Evolutionary conservation across 2,113 vertebrate species (phyloP).

Genomic region (Carassius carassius): DNA sequence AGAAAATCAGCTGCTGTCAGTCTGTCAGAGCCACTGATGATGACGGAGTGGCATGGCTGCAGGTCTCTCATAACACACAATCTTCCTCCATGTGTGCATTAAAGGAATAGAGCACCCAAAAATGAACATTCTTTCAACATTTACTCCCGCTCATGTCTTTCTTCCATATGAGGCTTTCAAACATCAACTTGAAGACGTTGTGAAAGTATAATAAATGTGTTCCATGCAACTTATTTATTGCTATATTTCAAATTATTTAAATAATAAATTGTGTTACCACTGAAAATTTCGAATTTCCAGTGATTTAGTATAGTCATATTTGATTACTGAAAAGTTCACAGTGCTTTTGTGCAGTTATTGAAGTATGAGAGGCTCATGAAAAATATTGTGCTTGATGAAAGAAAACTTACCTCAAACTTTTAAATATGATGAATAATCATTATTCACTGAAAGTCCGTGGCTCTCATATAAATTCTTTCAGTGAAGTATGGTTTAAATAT

Average conservation of each 20-base stretch:
- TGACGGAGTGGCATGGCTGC: slow-evolving; percentile 63
- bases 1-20: slow-evolving; percentile 59
- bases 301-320: no score
- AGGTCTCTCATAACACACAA: slow-evolving; percentile 54
- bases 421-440: no score
- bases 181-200: no score
- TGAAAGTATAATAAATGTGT: not conserved
- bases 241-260: not conserved
- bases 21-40: slow-evolving; percentile 68
- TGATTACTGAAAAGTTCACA: no score
- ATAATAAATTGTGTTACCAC: not conserved
- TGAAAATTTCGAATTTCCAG: no score
- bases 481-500: not conserved
- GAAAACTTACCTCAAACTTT: no score
- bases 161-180: not conserved
- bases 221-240: not conserved
- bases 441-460: not conserved
- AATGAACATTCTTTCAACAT: no score
- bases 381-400: not conserved
- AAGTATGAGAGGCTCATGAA: not conserved
- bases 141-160: not conserved
- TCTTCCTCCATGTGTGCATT: slow-evolving; percentile 47
- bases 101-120: slow-evolving; percentile 20
- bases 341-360: not conserved
- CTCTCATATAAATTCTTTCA: not conserved